Evolutionary conservation across 2,113 vertebrate species (phyloP).

Genomic region (Perca flavescens): DNA sequence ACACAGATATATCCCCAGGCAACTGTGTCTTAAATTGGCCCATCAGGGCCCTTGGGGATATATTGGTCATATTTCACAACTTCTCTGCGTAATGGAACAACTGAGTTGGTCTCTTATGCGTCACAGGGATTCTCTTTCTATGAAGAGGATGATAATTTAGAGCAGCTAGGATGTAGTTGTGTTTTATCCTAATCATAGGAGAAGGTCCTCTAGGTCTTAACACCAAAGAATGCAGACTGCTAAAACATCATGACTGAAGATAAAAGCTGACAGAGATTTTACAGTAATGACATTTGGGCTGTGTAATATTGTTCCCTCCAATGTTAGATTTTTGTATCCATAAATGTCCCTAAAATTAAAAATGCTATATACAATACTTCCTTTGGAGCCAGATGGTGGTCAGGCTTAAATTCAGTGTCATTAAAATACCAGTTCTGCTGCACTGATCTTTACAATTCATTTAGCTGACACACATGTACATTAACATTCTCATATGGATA

Average conservation of each 20-base stretch:
- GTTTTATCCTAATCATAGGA: slow-evolving; percentile 28
- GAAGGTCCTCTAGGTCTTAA: neutral
- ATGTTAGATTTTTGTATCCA: neutral
- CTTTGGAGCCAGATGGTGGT: neutral
- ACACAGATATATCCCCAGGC: slow-evolving; percentile 58
- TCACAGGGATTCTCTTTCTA: slow-evolving; percentile 67
- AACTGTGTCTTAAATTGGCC: slow-evolving; percentile 40
- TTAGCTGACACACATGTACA: neutral
- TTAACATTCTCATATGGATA: neutral
- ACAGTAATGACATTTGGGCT: neutral
- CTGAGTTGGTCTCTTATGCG: slow-evolving; percentile 64
- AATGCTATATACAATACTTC: neutral
- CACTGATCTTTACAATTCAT: slow-evolving; percentile 8
- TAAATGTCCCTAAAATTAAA: neutral
- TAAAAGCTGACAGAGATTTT: neutral
- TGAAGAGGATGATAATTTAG: slow-evolving; percentile 35
- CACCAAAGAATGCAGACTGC: neutral
- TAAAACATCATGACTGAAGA: neutral
- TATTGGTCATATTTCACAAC: slow-evolving; percentile 76
- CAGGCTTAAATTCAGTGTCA: neutral
- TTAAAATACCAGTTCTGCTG: slow-evolving; percentile 5
- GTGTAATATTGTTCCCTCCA: neutral
- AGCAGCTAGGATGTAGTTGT: slow-evolving; percentile 9
- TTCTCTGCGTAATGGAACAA: slow-evolving; percentile 81
- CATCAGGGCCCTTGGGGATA: slow-evolving; percentile 58